These are phyloP conservation scores for Dreissena polymorpha DNA, from an alignment of 1,140 invertebrate species.

Conservation along the genomic window DNA sequence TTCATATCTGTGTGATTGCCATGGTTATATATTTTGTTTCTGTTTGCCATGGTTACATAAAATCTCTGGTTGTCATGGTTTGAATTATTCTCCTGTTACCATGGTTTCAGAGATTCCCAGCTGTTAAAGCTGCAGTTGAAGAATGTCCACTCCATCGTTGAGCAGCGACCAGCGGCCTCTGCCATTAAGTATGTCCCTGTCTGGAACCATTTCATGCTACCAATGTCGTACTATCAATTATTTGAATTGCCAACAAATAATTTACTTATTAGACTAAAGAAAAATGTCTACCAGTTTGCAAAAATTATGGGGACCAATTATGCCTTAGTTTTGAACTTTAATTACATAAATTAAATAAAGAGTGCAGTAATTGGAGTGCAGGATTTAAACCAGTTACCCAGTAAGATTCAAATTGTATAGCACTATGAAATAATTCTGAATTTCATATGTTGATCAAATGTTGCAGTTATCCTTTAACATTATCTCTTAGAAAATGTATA, in stretches of 20 bases:
- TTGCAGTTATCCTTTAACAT: neutral
- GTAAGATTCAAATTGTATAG: neutral
- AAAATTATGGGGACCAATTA: too few species aligned
- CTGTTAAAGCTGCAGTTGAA: conserved; percentile 79
- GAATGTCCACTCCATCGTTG: conserved; percentile 85
- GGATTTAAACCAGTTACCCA: too few species aligned
- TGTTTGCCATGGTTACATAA: neutral
- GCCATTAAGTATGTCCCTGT: conserved; percentile 81
- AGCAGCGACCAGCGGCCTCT: conserved; percentile 89
- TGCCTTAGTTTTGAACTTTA: too few species aligned
- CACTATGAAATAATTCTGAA: neutral
- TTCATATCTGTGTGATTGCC: neutral
- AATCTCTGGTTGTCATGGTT: neutral
- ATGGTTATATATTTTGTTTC: neutral
- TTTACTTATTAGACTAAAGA: too few species aligned
- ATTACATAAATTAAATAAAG: too few species aligned
- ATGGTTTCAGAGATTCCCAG: conserved; percentile 66
- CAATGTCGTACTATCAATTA: too few species aligned
- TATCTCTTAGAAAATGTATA: too few species aligned
- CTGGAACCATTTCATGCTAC: too few species aligned
- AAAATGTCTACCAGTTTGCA: too few species aligned
- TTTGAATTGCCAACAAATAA: too few species aligned
- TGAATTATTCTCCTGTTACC: neutral
- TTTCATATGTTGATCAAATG: neutral
- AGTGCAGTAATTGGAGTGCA: too few species aligned